These are phyloP conservation scores for Tigriopus japonicus DNA, from an alignment of 1,140 invertebrate species.

Conservation along the genomic window DNA sequence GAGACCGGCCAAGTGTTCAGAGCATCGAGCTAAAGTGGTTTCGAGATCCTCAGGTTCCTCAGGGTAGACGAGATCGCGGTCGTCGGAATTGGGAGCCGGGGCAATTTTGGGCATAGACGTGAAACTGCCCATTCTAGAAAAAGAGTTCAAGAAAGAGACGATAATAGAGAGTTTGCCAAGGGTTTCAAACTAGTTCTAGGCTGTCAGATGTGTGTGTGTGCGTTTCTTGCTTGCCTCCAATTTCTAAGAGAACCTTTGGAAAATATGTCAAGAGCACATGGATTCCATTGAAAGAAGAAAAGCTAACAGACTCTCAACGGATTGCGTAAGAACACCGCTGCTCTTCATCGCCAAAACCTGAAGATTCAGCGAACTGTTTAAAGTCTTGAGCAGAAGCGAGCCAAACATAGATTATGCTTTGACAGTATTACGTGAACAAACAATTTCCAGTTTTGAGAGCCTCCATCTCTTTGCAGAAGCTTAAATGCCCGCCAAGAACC, in stretches of 20 bases:
- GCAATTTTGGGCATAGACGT: conserved; percentile 43
- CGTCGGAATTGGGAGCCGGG: conserved; percentile 42
- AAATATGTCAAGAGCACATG: neutral
- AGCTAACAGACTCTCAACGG: neutral
- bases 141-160: conserved; percentile 12
- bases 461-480: too few relatives aligned
- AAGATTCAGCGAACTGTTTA: too few relatives aligned
- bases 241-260: neutral
- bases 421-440: neutral
- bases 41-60: conserved; percentile 29
- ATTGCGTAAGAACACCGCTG: neutral
- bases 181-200: neutral
- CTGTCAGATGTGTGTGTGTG: neutral
- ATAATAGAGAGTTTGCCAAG: conserved; percentile 17
- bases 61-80: conserved; percentile 28
- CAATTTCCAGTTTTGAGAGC: too few relatives aligned
- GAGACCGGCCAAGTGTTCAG: conserved; percentile 25
- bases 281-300: neutral
- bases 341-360: too few relatives aligned
- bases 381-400: too few relatives aligned
- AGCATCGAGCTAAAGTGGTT: conserved; percentile 31
- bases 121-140: conserved; percentile 50
- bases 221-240: neutral
- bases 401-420: neutral
- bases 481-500: too few relatives aligned